These are phyloP conservation scores for Chaetops frenatus DNA, from an alignment of 2,113 vertebrate species.

Conservation along the genomic window DNA sequence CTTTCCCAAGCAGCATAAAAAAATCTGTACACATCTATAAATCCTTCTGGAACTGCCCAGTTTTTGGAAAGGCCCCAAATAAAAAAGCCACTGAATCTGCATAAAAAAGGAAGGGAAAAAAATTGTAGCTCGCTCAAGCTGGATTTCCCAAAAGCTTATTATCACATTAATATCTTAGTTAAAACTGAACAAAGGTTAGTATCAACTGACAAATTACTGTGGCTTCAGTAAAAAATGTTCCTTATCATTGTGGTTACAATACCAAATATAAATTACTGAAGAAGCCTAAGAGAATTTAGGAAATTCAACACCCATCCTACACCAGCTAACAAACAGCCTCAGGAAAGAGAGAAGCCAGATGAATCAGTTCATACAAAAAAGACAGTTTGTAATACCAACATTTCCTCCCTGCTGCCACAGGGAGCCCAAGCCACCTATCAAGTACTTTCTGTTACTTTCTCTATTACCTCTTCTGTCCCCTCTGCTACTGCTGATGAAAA, in stretches of 20 bases:
- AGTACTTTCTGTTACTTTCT: background rate
- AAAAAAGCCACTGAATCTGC: background rate
- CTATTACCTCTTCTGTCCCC: background rate
- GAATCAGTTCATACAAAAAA: background rate
- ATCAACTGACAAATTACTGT: background rate
- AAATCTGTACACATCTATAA: background rate
- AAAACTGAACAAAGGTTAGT: background rate
- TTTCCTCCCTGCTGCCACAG: background rate
- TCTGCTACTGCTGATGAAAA: background rate
- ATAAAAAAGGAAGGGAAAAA: background rate
- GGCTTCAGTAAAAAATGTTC: background rate
- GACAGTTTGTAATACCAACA: background rate
- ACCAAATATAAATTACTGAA: background rate
- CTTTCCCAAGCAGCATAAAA: background rate
- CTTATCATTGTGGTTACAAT: background rate
- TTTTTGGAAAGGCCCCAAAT: background rate
- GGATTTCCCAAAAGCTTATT: background rate
- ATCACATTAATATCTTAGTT: background rate
- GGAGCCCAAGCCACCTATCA: background rate
- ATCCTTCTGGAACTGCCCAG: background rate
- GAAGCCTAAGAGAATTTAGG: background rate
- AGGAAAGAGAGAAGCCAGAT: background rate
- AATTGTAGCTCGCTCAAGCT: background rate
- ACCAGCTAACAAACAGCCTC: background rate
- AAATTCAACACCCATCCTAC: background rate